Evolutionary conservation across 2,113 vertebrate species (phyloP), one percentile per base, ranked within the genome.

Genomic region (Puffinus mauretanicus): DNA sequence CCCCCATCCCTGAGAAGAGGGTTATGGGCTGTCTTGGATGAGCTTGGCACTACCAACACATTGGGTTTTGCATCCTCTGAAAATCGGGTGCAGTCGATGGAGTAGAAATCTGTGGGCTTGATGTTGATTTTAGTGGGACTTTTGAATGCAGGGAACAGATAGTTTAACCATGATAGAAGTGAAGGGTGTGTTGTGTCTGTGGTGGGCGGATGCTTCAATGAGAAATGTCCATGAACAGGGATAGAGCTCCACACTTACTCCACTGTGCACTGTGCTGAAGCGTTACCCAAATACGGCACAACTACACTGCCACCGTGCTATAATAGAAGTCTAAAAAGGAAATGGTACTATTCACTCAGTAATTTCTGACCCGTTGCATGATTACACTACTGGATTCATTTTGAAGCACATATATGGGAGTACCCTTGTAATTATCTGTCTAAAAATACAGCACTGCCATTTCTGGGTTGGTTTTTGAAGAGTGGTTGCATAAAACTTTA

Each of bases 401-500:
- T 51, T 94, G 60, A 77, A 94, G 55, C 51, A 52, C 76, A 14
- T 83, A 47, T 36, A 62, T 55, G 82, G 85, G 77, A 94, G 47
- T 34, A 78, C 42, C 12, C 21, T 9, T 64, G 21, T 70, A 83
- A 94, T 95, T 86, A 81, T 73, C 67, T 77, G 51, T 75, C 76
- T 95, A 46, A 97, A 92, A 95, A 90, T 49, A 75, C 20, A 78
- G 20, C 38, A 24, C 21, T 95, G 67, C 76, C 72, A 44, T 88
- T 95, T 86, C 76, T 83, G 67, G 32, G 8, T 64, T 73, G 42
- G 4, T 58, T 88, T 90, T 25, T 88, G 34, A 86, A 86, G 76
- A 64, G 13, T 5, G 4, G 32, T 60, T 86, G 60, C 46, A 22
- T 34, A 58, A 86, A 96, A 62, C 46, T 84, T 86, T 32, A 60